phyloP scores from a whole-genome alignment of 2,113 vertebrate species.

The Nyctibius bracteatus region DNA sequence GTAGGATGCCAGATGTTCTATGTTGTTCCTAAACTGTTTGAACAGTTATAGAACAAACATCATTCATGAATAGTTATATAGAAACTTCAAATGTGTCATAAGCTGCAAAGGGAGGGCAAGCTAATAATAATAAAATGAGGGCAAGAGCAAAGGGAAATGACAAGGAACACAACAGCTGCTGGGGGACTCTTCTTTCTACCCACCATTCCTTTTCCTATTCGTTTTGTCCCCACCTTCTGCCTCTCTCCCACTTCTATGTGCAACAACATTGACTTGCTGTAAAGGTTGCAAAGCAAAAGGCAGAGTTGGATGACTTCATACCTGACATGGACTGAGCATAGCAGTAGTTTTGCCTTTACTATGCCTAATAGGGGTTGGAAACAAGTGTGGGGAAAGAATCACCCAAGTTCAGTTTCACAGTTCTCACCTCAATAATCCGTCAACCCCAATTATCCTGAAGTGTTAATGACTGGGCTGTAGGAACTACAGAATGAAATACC shows the following conservation, averaged over 20 bases:
- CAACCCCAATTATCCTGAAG: neutral
- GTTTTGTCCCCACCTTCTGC: neutral
- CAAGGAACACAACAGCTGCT: neutral
- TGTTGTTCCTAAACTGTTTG: neutral
- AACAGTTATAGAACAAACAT: neutral
- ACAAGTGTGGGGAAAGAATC: neutral
- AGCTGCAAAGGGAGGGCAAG: neutral
- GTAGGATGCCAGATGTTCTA: neutral
- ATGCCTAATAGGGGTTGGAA: rapidly evolving
- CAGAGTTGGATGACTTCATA: neutral
- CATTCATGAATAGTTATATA: neutral
- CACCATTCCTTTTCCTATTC: neutral
- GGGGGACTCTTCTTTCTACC: neutral
- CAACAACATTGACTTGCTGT: neutral
- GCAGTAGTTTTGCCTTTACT: neutral
- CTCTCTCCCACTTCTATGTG: neutral
- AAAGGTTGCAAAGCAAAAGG: neutral
- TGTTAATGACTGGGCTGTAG: neutral
- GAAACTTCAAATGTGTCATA: neutral
- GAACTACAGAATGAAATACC: neutral
- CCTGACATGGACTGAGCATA: neutral
- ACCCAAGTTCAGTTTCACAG: neutral
- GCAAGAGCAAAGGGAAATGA: neutral
- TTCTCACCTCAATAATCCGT: neutral
- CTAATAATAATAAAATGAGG: neutral